Conservation (phyloP, 2,113 vertebrate species). For the Empidonax traillii region DNA sequence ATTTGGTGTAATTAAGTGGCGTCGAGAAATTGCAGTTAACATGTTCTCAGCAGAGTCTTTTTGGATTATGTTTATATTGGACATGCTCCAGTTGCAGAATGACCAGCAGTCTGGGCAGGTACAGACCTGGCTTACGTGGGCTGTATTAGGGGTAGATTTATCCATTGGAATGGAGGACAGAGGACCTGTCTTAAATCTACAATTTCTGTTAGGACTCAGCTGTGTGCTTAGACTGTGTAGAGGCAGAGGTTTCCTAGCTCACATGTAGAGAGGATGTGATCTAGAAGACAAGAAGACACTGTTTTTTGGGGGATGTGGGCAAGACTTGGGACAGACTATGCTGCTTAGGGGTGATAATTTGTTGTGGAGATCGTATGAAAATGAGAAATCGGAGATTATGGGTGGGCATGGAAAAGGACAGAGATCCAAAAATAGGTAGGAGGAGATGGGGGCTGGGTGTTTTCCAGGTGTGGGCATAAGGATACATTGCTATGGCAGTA, state of each 20-base stretch:
- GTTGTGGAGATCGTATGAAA: not conserved
- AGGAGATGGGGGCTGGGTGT: not conserved
- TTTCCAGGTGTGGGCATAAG: not conserved
- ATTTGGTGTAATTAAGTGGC: not conserved
- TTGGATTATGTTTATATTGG: not conserved
- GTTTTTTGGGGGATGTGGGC: not conserved
- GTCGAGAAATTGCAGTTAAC: not conserved
- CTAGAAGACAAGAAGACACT: not conserved
- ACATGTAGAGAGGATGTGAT: not conserved
- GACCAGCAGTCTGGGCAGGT: not conserved
- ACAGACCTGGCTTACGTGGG: not conserved
- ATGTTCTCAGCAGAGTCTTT: not conserved
- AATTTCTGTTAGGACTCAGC: not conserved
- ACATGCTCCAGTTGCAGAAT: not conserved
- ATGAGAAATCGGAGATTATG: not conserved
- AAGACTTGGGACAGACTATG: not conserved
- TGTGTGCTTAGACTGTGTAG: not conserved
- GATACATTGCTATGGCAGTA: not conserved
- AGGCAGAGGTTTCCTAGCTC: not conserved
- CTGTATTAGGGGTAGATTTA: not conserved
- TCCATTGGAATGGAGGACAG: not conserved
- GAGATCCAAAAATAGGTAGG: not conserved
- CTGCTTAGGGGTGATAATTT: not conserved
- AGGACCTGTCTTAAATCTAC: not conserved
- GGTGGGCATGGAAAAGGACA: not conserved